These are phyloP conservation scores for Ciconia maguari DNA, from an alignment of 2,113 vertebrate genomes.

Conservation along the genomic window DNA sequence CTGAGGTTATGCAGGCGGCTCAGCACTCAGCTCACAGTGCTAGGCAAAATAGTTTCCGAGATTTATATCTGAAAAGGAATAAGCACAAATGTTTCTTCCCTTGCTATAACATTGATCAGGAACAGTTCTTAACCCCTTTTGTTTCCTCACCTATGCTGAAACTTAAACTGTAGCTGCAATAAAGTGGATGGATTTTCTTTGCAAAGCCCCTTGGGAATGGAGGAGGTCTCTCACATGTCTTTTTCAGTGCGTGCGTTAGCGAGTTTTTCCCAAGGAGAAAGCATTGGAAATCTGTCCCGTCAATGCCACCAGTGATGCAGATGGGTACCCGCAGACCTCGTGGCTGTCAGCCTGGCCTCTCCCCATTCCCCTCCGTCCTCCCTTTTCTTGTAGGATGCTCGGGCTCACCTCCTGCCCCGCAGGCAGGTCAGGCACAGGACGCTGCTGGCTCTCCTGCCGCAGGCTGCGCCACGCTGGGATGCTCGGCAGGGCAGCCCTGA, in stretches of 20 bases:
- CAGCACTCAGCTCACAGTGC: background rate
- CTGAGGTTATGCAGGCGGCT: fast-evolving
- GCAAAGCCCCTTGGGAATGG: background rate
- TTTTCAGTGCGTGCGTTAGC: fast-evolving
- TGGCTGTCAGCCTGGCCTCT: background rate
- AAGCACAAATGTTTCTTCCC: background rate
- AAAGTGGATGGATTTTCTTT: background rate
- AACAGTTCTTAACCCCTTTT: background rate
- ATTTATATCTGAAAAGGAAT: background rate
- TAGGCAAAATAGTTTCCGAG: background rate
- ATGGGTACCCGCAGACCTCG: fast-evolving
- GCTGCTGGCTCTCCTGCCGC: fast-evolving
- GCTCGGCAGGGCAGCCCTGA: no score
- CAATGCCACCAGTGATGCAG: background rate
- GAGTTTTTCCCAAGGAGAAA: background rate
- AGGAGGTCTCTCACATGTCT: background rate
- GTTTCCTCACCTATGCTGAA: background rate
- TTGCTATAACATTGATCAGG: background rate
- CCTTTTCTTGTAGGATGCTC: background rate
- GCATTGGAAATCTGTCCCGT: background rate
- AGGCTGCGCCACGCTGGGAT: fast-evolving
- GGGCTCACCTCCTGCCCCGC: background rate
- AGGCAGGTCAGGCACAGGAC: background rate
- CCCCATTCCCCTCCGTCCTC: background rate
- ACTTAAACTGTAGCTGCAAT: background rate